Evolutionary conservation across 1,140 invertebrate species (phyloP).

Genomic region (Pseudomyrmex concolor): DNA sequence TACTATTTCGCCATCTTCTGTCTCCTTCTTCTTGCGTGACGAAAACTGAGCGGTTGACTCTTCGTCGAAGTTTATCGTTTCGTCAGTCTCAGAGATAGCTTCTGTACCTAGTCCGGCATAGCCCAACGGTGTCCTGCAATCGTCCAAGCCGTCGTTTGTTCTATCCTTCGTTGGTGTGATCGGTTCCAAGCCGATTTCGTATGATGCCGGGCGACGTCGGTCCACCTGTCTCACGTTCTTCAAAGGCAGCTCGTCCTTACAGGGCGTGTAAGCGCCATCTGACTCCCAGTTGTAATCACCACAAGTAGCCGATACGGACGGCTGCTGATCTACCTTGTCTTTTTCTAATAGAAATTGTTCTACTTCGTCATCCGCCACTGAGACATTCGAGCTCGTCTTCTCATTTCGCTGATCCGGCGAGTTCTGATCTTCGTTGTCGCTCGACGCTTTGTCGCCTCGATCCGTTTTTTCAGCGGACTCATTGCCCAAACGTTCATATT

Average conservation of each 20-base stretch:
- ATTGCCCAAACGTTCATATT: background rate
- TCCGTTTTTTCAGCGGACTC: background rate
- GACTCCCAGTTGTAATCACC: constrained; percentile 77
- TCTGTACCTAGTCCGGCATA: constrained; percentile 82
- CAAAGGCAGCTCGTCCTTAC: constrained; percentile 81
- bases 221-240: constrained; percentile 67
- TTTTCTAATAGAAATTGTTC: constrained; percentile 71
- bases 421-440: constrained; percentile 57
- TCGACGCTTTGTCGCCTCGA: constrained; percentile 10
- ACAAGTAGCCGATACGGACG: background rate
- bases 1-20: constrained; percentile 85
- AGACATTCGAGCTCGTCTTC: constrained; percentile 65
- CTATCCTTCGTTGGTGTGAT: constrained; percentile 81
- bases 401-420: constrained; percentile 55
- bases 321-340: constrained; percentile 50
- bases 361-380: constrained; percentile 67
- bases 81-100: constrained; percentile 82
- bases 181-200: constrained; percentile 78
- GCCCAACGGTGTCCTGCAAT: constrained; percentile 78
- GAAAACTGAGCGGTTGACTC: constrained; percentile 69
- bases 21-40: constrained; percentile 74
- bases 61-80: constrained; percentile 83
- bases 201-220: constrained; percentile 19
- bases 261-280: constrained; percentile 83
- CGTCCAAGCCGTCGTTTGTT: constrained; percentile 79